These are phyloP conservation scores for Mythimna albipuncta DNA, from an alignment of 2,888 invertebrate genomes.

Conservation along the genomic window DNA sequence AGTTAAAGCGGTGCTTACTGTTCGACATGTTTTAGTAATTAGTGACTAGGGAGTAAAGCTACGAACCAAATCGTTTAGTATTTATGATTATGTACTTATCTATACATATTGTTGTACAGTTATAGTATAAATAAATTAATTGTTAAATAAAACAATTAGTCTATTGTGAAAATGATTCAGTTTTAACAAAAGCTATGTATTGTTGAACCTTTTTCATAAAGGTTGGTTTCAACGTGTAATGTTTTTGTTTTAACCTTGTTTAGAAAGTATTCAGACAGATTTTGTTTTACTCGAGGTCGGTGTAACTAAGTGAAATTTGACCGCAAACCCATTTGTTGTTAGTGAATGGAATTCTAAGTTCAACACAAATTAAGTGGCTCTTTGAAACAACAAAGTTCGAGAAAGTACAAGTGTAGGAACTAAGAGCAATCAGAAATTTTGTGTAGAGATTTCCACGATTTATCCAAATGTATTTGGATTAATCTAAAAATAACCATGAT, in stretches of 20 bases:
- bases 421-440: constrained; percentile 10
- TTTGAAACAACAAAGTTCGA: constrained; percentile 27
- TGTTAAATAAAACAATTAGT: constrained; percentile 13
- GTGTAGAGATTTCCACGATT: background rate
- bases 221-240: constrained; percentile 10
- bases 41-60: constrained; percentile 49
- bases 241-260: constrained; percentile 26
- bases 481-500: background rate
- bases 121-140: constrained; percentile 15
- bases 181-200: constrained; percentile 11
- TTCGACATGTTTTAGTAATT: constrained; percentile 51
- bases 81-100: constrained; percentile 27
- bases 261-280: constrained; percentile 36
- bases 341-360: constrained; percentile 28
- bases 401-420: constrained; percentile 12
- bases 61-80: constrained; percentile 59
- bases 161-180: constrained; percentile 22
- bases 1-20: constrained; percentile 63
- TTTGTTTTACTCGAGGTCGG: constrained; percentile 37
- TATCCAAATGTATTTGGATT: constrained; percentile 4
- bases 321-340: constrained; percentile 22
- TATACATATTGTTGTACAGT: constrained; percentile 39
- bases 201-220: background rate
- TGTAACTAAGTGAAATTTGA: constrained; percentile 26
- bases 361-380: constrained; percentile 15